Conservation (phyloP, 2,113 vertebrate genomes). For the Ciconia stormi region DNA sequence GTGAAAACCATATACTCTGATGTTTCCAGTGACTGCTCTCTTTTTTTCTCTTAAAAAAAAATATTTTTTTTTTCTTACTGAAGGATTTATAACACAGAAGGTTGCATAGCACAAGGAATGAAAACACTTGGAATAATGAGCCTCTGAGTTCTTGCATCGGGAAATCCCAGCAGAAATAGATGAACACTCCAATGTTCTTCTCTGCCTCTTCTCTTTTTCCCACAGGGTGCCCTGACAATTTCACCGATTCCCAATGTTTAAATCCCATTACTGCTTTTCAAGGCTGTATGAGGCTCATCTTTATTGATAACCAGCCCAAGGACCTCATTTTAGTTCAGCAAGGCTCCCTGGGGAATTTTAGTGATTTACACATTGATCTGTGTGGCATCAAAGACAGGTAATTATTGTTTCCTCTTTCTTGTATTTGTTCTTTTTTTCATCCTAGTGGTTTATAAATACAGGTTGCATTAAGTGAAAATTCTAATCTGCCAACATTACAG, state of each 20-base stretch:
- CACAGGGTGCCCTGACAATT: constrained; percentile 86
- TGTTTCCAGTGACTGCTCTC: not conserved
- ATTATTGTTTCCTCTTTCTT: constrained; percentile 69
- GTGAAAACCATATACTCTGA: not conserved
- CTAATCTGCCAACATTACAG: constrained; percentile 58
- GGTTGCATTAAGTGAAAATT: constrained; percentile 66
- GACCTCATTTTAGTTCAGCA: constrained; percentile 91
- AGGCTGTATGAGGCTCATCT: constrained; percentile 94
- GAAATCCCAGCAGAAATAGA: constrained; percentile 64
- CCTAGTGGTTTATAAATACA: constrained; percentile 68
- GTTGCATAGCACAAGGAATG: not conserved
- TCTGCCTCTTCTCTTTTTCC: constrained; percentile 59
- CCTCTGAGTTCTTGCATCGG: constrained; percentile 35
- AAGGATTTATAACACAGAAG: constrained; percentile 39
- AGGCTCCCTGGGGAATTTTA: constrained; percentile 90
- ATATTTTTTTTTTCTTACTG: not conserved
- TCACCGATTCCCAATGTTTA: constrained; percentile 80
- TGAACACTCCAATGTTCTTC: constrained; percentile 65
- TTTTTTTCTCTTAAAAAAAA: not conserved
- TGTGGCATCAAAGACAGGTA: constrained; percentile 98
- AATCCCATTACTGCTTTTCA: constrained; percentile 87
- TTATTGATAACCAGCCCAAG: constrained; percentile 91
- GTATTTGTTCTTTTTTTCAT: constrained; percentile 40
- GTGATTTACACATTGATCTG: constrained; percentile 91
- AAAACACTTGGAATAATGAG: constrained; percentile 61